Evolutionary conservation across 2,888 invertebrate species (phyloP).

Genomic region (Acanthosepion esculentum): DNA sequence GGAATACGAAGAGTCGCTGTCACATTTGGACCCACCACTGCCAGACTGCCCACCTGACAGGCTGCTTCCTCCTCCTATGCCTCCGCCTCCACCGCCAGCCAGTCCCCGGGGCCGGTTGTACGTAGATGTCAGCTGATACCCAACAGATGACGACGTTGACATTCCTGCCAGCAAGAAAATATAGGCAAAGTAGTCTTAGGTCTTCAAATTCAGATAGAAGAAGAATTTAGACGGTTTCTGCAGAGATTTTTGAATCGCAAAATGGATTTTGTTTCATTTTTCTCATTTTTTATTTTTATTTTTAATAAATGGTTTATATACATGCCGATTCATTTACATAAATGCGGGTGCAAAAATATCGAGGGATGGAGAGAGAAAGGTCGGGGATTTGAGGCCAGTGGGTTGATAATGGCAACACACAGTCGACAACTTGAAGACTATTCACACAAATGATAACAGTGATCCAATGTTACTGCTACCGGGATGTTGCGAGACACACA

Average conservation of each 20-base stretch:
- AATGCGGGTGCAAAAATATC: neutral
- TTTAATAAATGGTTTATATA: too few species aligned
- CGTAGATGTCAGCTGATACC: conserved; percentile 46
- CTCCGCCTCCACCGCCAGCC: neutral
- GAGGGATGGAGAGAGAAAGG: neutral
- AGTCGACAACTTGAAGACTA: neutral
- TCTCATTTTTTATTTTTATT: too few species aligned
- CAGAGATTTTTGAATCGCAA: too few species aligned
- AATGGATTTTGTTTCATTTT: too few species aligned
- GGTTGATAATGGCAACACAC: neutral
- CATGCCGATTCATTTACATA: too few species aligned
- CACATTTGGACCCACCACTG: conserved; percentile 33
- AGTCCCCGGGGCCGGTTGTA: conserved; percentile 40
- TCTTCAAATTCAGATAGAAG: neutral
- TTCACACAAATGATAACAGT: neutral
- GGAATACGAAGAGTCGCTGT: conserved; percentile 6
- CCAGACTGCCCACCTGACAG: conserved; percentile 8
- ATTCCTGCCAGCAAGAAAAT: conserved; percentile 37
- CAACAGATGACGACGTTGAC: conserved; percentile 34
- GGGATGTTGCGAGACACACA: too few species aligned
- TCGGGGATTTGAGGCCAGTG: neutral
- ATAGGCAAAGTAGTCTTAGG: neutral
- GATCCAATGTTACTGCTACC: too few species aligned
- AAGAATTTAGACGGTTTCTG: too few species aligned
- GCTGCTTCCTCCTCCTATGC: neutral